Conservation (phyloP, 2,797 vertebrate genomes). For the Phyllotis vaccarum region DNA sequence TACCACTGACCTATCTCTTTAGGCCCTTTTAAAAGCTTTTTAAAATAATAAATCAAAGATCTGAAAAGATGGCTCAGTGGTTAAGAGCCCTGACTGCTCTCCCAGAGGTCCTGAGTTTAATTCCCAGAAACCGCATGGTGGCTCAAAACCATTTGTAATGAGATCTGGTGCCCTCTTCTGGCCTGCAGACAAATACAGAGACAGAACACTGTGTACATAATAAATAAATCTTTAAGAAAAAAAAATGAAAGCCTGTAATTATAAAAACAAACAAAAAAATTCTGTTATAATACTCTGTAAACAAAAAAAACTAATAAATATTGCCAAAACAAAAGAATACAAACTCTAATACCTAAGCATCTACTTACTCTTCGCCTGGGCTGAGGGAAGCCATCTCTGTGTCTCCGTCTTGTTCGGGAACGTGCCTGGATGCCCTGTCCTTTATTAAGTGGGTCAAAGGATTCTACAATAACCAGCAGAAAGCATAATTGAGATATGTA, state of each 20-base stretch:
- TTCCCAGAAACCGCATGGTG: too few species aligned
- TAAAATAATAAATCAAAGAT: background rate
- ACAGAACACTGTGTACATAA: too few species aligned
- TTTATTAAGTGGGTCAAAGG: constrained; percentile 91
- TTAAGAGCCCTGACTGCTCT: too few species aligned
- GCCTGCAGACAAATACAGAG: too few species aligned
- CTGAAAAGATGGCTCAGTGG: too few species aligned
- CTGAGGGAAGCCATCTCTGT: constrained; percentile 91
- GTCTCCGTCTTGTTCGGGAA: constrained; percentile 91
- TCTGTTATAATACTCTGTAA: background rate
- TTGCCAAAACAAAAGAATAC: constrained; percentile 47
- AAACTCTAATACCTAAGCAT: constrained; percentile 10
- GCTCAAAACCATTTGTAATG: too few species aligned
- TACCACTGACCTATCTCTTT: background rate
- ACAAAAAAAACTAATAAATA: constrained; percentile 39
- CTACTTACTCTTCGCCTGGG: constrained; percentile 92
- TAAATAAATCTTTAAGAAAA: too few species aligned
- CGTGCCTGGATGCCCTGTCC: constrained; percentile 88
- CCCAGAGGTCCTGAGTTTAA: too few species aligned
- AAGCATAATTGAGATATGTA: constrained; percentile 81
- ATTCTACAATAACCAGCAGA: constrained; percentile 87
- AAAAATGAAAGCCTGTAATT: background rate
- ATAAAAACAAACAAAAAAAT: constrained; percentile 26
- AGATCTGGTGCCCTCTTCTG: too few species aligned
- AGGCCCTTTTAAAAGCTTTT: background rate